Conservation (phyloP, 2,888 invertebrate species). For the Synanthedon formicaeformis region DNA sequence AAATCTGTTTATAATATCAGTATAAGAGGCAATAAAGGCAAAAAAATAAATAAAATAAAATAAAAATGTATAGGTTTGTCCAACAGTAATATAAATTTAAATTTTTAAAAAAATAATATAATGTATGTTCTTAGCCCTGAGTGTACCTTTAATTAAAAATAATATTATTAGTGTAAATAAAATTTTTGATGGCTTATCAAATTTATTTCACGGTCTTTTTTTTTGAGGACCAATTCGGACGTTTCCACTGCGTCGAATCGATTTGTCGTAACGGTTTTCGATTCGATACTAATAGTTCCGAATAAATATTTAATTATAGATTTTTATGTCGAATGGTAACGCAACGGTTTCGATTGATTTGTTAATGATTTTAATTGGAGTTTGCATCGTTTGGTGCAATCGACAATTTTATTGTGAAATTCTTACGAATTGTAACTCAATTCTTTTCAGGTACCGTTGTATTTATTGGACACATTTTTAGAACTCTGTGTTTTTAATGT, state of each 20-base stretch:
- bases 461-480: slow-evolving; percentile 7
- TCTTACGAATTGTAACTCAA: slow-evolving; percentile 13
- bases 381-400: slow-evolving; percentile 17
- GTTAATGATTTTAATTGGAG: slow-evolving; percentile 50
- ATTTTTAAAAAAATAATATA: too few relatives aligned
- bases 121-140: too few relatives aligned
- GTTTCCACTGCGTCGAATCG: slow-evolving; percentile 58
- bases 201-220: slow-evolving; percentile 50
- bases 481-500: slow-evolving; percentile 4
- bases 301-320: slow-evolving; percentile 65
- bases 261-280: slow-evolving; percentile 46
- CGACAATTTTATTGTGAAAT: slow-evolving; percentile 12
- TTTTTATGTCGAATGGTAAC: slow-evolving; percentile 61
- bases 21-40: too few relatives aligned
- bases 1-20: too few relatives aligned
- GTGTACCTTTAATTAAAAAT: too few relatives aligned
- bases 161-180: too few relatives aligned
- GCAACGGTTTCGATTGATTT: slow-evolving; percentile 45
- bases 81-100: too few relatives aligned
- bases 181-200: neutral
- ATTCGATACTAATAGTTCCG: slow-evolving; percentile 54
- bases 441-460: slow-evolving; percentile 16
- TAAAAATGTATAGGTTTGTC: too few relatives aligned
- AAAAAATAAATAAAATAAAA: too few relatives aligned
- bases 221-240: slow-evolving; percentile 38